These are phyloP conservation scores for Scaptomyza flava DNA, from an alignment of 2,888 invertebrate species.

Conservation along the genomic window DNA sequence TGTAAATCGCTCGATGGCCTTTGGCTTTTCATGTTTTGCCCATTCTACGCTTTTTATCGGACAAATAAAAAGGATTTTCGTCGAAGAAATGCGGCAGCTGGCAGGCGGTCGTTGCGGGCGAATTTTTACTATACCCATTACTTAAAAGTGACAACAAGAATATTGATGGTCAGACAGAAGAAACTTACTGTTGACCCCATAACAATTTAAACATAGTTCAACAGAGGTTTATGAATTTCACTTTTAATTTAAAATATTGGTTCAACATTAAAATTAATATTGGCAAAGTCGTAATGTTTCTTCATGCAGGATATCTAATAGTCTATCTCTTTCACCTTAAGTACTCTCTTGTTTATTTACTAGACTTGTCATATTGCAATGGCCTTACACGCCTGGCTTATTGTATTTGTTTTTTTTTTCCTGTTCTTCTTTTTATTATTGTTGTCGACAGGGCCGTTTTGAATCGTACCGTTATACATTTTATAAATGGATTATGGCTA, in stretches of 20 bases:
- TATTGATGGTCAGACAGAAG: no score
- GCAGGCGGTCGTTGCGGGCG: conserved; percentile 46
- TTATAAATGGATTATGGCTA: conserved; percentile 84
- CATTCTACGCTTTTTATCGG: conserved; percentile 58
- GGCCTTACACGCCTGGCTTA: conserved; percentile 40
- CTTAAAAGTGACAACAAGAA: background rate
- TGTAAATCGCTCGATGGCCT: conserved; percentile 64
- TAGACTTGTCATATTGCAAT: conserved; percentile 70
- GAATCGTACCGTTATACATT: conserved; percentile 60
- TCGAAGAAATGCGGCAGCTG: conserved; percentile 49
- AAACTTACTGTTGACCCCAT: no score
- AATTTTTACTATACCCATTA: conserved; percentile 16
- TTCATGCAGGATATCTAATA: background rate
- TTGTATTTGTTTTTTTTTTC: conserved; percentile 43
- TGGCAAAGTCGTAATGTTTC: no score
- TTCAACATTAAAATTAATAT: no score
- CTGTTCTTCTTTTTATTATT: conserved; percentile 17
- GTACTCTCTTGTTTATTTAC: conserved; percentile 54
- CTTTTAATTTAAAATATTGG: no score
- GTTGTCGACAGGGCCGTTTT: conserved; percentile 45
- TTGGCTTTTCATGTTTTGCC: conserved; percentile 48
- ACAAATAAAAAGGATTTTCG: conserved; percentile 78
- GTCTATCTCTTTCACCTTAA: background rate
- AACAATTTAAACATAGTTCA: no score
- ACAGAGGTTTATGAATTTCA: no score